Evolutionary conservation across 2,888 invertebrate species (phyloP).

Genomic region (Rhaphigaster nebulosa): DNA sequence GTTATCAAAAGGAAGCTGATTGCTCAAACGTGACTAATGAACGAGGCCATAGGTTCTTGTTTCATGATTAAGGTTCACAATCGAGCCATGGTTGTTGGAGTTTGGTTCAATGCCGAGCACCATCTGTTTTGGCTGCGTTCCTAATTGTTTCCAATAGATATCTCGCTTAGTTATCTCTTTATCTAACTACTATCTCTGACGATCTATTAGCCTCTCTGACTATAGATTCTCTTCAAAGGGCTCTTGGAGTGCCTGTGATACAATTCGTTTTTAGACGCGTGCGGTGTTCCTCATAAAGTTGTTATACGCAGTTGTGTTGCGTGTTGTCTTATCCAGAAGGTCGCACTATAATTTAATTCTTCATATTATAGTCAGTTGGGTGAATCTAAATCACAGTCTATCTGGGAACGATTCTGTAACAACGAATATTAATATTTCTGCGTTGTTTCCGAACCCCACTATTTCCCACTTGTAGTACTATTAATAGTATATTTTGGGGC

Average conservation of each 20-base stretch:
- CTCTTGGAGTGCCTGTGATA: too few relatives aligned
- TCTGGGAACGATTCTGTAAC: neutral
- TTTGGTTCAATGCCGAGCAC: neutral
- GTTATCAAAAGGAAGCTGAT: neutral
- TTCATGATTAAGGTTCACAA: neutral
- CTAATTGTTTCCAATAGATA: neutral
- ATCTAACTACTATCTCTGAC: neutral
- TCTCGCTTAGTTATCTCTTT: neutral
- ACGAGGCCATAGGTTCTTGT: neutral
- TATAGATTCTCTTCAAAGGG: too few relatives aligned
- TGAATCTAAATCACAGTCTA: neutral
- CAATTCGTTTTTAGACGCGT: too few relatives aligned
- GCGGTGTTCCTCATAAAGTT: too few relatives aligned
- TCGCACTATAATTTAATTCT: neutral
- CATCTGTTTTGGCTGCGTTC: neutral
- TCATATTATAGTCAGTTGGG: neutral
- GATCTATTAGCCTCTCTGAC: neutral
- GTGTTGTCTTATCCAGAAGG: neutral
- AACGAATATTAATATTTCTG: neutral
- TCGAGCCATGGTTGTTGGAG: neutral
- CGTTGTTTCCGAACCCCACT: neutral
- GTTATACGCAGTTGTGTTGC: neutral
- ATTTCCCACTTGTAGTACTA: neutral
- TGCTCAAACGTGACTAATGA: neutral
- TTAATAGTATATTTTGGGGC: too few relatives aligned